Conservation (phyloP, 1,140 invertebrate genomes). For the Microplitis demolitor region DNA sequence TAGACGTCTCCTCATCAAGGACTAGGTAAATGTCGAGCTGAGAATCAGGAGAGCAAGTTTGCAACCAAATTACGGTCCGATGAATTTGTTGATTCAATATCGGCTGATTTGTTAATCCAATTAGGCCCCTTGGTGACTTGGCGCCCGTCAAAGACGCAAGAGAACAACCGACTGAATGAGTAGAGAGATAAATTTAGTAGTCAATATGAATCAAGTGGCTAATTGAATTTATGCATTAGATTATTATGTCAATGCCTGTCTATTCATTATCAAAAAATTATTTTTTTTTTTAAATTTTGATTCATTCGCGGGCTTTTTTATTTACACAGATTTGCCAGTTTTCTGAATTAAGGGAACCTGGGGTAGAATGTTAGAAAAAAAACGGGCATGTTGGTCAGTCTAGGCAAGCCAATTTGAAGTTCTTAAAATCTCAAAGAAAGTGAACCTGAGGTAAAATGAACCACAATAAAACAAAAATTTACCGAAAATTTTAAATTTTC, state of each 20-base stretch:
- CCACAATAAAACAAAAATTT: too few species aligned
- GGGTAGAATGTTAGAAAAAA: too few species aligned
- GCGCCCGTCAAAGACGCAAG: conserved; percentile 5
- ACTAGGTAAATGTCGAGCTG: not conserved
- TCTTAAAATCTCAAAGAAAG: too few species aligned
- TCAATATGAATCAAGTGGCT: conserved; percentile 1
- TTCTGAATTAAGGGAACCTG: too few species aligned
- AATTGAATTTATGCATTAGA: conserved; percentile 21
- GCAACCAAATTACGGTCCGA: conserved; percentile 16
- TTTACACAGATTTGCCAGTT: too few species aligned
- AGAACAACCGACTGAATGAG: not conserved
- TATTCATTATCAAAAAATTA: not conserved
- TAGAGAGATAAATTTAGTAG: not conserved
- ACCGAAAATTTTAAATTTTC: too few species aligned
- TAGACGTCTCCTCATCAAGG: not conserved
- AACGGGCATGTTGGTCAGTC: too few species aligned
- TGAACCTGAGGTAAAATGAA: too few species aligned
- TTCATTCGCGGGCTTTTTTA: too few species aligned
- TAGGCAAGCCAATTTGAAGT: too few species aligned
- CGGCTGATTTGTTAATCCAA: conserved; percentile 25
- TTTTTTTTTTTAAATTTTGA: too few species aligned
- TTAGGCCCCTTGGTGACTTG: conserved; percentile 18
- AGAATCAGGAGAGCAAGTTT: conserved; percentile 6
- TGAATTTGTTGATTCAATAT: conserved; percentile 30
- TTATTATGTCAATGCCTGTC: conserved; percentile 2